A percentile compares a stretch with the other conserved stretches of the same genome.
Evolutionary conservation across 1,140 invertebrate genomes (phyloP).

Genomic region (Bombus waltoni): DNA sequence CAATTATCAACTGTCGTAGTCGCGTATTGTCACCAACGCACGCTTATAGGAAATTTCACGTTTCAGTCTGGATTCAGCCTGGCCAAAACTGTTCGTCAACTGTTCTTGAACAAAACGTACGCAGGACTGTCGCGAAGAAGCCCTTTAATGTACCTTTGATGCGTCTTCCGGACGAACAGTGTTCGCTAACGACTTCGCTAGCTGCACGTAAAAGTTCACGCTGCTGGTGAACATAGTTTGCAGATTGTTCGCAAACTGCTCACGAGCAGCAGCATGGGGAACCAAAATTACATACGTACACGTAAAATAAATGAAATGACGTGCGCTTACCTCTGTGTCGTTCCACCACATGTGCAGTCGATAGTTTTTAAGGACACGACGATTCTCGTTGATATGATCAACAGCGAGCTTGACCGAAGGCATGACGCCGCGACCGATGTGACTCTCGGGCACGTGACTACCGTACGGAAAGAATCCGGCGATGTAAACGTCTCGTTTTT

Average conservation of each 20-base stretch:
- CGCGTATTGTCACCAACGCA: neutral
- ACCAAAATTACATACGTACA: no score
- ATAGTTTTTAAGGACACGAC: constrained; percentile 92
- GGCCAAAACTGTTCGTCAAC: neutral
- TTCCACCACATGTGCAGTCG: constrained; percentile 97
- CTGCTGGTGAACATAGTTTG: no score
- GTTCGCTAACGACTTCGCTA: no score
- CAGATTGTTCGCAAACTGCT: no score
- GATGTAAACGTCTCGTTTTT: constrained; percentile 91
- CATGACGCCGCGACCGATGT: constrained; percentile 93
- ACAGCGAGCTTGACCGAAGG: constrained; percentile 95
- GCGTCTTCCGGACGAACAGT: no score
- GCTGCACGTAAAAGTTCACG: no score
- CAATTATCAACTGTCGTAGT: neutral
- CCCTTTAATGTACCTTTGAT: neutral
- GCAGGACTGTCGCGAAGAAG: neutral
- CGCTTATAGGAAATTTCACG: neutral
- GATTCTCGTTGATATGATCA: constrained; percentile 96
- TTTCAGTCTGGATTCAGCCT: neutral
- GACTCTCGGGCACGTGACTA: constrained; percentile 86
- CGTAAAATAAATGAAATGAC: no score
- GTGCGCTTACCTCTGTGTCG: constrained; percentile 91
- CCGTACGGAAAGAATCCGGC: constrained; percentile 96
- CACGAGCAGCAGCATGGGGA: no score
- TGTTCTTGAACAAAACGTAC: neutral